These are phyloP conservation scores for Podarcis muralis DNA, from an alignment of 2,113 vertebrate genomes.

Conservation along the genomic window DNA sequence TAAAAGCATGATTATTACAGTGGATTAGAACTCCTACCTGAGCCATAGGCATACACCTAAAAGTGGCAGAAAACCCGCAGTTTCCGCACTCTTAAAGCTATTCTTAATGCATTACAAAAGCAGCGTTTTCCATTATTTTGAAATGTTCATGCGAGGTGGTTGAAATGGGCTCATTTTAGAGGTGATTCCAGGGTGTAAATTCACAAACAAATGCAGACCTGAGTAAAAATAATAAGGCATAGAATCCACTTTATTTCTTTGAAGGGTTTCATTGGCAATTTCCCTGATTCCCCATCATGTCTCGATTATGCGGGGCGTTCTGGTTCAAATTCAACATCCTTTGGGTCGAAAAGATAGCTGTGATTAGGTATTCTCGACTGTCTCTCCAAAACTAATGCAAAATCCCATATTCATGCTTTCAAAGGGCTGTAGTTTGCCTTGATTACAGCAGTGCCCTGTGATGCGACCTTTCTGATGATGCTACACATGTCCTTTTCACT, in stretches of 20 bases:
- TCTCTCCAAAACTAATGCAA: background rate
- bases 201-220: background rate
- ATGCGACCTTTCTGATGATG: constrained; percentile 51
- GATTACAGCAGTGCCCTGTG: constrained; percentile 29
- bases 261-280: accelerated
- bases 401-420: constrained; percentile 3
- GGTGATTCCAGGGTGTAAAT: background rate
- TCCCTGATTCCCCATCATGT: background rate
- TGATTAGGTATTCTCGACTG: background rate
- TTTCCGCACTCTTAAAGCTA: background rate
- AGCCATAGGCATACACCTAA: background rate
- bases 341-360: background rate
- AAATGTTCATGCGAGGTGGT: background rate
- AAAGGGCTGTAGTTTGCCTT: constrained; percentile 12
- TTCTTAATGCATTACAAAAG: background rate
- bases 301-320: background rate
- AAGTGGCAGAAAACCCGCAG: background rate
- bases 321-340: background rate
- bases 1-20: background rate
- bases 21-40: background rate
- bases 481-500: constrained; percentile 48
- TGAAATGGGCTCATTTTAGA: background rate
- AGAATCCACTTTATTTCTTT: background rate
- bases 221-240: background rate
- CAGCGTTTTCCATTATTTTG: background rate